Evolutionary conservation across 2,888 invertebrate species (phyloP).

Genomic region (Oeneis ivallda): DNA sequence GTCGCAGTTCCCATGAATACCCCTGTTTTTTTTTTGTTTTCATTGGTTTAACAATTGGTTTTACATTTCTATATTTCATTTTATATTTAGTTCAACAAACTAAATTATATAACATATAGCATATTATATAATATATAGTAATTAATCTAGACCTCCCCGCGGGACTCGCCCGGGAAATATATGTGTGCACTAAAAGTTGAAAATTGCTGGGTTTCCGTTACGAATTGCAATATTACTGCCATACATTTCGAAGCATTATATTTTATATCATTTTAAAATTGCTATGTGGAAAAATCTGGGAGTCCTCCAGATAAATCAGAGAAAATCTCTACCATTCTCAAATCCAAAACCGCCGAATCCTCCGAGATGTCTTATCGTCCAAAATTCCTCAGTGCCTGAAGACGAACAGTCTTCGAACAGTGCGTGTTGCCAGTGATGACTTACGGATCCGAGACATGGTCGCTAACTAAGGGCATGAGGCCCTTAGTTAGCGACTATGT

Average conservation of each 20-base stretch:
- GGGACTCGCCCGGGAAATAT: constrained; percentile 30
- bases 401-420: too few relatives aligned
- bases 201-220: constrained; percentile 20
- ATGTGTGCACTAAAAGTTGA: constrained; percentile 24
- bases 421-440: too few relatives aligned
- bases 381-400: too few relatives aligned
- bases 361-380: too few relatives aligned
- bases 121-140: constrained; percentile 19
- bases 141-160: constrained; percentile 33
- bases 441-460: too few relatives aligned
- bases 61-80: background rate
- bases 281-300: background rate
- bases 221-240: constrained; percentile 5
- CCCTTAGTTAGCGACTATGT: too few relatives aligned
- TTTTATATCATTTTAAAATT: background rate
- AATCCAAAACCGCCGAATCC: too few relatives aligned
- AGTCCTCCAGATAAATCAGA: too few relatives aligned
- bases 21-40: too few relatives aligned
- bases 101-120: background rate
- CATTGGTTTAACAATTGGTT: background rate
- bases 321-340: too few relatives aligned
- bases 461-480: too few relatives aligned
- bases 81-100: background rate
- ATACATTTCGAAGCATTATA: background rate
- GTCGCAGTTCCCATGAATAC: too few relatives aligned